Evolutionary conservation across 1,140 invertebrate genomes (phyloP), one percentile per base, ranked within the genome.

Genomic region (Formica selysi): DNA sequence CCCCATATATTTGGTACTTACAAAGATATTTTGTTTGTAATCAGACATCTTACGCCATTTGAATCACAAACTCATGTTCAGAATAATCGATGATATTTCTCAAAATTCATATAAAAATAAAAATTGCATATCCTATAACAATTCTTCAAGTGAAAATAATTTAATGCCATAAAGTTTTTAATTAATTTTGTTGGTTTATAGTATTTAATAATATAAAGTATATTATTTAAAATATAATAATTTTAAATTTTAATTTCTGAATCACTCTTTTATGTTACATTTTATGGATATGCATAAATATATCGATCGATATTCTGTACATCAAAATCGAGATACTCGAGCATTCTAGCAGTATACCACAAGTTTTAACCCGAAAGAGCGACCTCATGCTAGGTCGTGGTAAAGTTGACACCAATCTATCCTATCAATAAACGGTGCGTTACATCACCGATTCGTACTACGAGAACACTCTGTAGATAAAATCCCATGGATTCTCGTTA

Each of bases 401-500:
- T 54, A 5, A 13, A 6, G 22, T 81, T 79, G 65, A 38, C 16
- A 85, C n/a, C 51, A 78, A 26, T 71, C 13, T 7, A 6, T 86
- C 36, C 62, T 11, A 51, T 59, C 11, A n/a, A 71, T 71, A 71
- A 86, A 83, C 85, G 85, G 78, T 86, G 85, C 76, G 13, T 32
- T 73, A 81, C 41, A 62, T 26, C 78, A 83, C 67, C 78, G 78
- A 86, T 36, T 81, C 36, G 6, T 80, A 44, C 7, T 48, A 67
- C 10, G 7, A 67, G 8, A 1, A 80, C 54, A 57, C 22, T 7
- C 8, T 79, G 62, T 57, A 85, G 4, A 79, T 80, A 38, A 79
- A 76, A 67, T 48, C 13, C 7, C 19, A 48, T 29, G 54, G 11
- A 76, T 41, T 59, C 81, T 59, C n/a, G 0, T 22, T 29, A 81